Evolutionary conservation across 2,113 vertebrate genomes (phyloP).

Genomic region (Rynchops niger): DNA sequence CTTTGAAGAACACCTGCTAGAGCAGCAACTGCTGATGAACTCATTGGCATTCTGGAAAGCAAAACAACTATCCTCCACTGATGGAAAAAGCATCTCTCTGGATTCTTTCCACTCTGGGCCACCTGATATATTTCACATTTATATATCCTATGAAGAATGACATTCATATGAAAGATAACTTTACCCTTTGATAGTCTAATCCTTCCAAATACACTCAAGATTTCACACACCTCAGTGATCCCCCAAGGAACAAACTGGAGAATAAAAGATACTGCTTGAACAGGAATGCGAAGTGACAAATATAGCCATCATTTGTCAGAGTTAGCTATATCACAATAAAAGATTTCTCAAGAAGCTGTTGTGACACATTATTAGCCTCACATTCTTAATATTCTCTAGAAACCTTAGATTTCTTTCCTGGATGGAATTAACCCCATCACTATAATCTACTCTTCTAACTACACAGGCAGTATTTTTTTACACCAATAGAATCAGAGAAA

Average conservation of each 20-base stretch:
- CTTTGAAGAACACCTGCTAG: neutral
- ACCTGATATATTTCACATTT: neutral
- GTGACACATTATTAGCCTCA: neutral
- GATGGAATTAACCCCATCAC: neutral
- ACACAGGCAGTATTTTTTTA: neutral
- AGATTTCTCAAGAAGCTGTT: neutral
- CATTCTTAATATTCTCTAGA: neutral
- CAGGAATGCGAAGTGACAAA: constrained; percentile 20
- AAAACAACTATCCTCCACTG: neutral
- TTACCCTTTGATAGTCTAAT: constrained; percentile 22
- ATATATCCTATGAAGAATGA: neutral
- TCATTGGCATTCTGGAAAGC: neutral
- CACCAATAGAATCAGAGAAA: neutral
- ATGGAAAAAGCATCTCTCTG: neutral
- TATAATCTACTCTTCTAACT: neutral
- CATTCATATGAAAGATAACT: constrained; percentile 3
- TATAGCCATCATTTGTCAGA: neutral
- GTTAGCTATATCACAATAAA: neutral
- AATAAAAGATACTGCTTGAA: neutral
- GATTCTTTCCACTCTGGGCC: neutral
- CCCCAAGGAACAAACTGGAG: neutral
- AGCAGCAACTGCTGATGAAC: neutral
- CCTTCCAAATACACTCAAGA: constrained; percentile 1
- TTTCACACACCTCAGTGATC: neutral
- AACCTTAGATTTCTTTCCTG: neutral